Conservation (phyloP, 2,888 invertebrate species). For the Lasioglossum calceatum region DNA sequence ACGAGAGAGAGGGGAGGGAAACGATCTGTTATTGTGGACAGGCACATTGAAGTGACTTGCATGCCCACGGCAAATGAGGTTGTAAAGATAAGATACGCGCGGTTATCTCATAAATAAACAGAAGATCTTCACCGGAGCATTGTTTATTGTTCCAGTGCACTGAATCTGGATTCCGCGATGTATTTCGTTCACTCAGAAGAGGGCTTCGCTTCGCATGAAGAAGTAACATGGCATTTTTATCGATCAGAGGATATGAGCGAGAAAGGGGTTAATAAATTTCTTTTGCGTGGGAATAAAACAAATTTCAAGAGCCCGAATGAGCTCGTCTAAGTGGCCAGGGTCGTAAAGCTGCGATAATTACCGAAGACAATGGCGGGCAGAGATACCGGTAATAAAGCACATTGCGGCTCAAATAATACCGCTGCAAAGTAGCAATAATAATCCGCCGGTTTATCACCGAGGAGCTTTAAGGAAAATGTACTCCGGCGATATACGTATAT, state of each 20-base stretch:
- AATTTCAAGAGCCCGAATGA: neutral
- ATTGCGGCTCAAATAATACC: neutral
- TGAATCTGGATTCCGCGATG: neutral
- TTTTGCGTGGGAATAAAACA: neutral
- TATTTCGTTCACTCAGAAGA: neutral
- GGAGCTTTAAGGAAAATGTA: neutral
- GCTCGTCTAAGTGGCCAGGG: neutral
- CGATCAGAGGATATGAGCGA: neutral
- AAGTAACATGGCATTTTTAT: neutral
- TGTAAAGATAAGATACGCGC: slow-evolving; percentile 41
- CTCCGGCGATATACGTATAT: neutral
- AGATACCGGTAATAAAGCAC: neutral
- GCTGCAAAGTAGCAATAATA: neutral
- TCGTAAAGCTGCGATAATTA: neutral
- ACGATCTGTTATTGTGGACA: neutral
- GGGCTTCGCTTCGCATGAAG: no score
- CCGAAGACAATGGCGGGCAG: neutral
- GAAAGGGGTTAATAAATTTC: neutral
- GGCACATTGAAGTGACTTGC: slow-evolving; percentile 24
- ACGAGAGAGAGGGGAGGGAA: neutral
- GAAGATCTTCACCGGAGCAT: neutral
- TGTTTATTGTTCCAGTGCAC: neutral
- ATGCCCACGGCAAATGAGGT: slow-evolving; percentile 1
- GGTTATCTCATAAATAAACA: neutral
- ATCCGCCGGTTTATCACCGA: neutral